Conservation (phyloP, 2,113 vertebrate species). For the Amazona guildingii region DNA sequence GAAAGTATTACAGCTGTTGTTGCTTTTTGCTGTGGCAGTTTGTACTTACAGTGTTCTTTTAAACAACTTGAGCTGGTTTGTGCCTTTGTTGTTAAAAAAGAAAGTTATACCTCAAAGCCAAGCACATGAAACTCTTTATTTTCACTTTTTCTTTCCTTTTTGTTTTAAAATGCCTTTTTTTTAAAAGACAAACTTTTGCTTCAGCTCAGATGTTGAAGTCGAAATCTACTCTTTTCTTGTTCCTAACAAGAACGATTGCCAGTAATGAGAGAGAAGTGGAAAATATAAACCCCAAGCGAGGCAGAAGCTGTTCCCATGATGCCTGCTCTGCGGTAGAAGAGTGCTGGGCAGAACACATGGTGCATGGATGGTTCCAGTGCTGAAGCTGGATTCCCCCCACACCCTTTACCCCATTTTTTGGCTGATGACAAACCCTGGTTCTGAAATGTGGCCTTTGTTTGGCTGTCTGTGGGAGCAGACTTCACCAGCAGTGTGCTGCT, state of each 20-base stretch:
- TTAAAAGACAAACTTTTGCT: not conserved
- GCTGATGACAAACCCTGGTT: fast-evolving
- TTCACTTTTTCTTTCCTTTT: not conserved
- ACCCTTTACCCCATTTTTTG: fast-evolving
- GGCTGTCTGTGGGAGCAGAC: not conserved
- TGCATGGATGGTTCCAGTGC: not conserved
- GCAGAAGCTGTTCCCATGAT: not conserved
- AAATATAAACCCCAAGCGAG: not conserved
- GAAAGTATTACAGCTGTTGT: not conserved
- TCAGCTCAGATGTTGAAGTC: not conserved
- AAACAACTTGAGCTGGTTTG: not conserved
- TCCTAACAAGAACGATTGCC: not conserved
- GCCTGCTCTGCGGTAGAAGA: not conserved
- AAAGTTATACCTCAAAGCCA: not conserved
- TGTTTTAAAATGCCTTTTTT: not conserved
- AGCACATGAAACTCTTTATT: not conserved
- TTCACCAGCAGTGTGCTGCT: not conserved
- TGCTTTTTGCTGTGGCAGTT: not conserved
- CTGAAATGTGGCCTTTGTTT: not conserved
- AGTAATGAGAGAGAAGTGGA: not conserved
- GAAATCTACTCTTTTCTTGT: not conserved
- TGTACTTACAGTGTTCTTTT: not conserved
- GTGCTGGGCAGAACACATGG: not conserved
- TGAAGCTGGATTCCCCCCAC: not conserved
- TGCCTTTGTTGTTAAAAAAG: not conserved